Evolutionary conservation across 2,888 invertebrate genomes (phyloP), one percentile per base, ranked within the genome.

Genomic region (Eupithecia subfuscata): DNA sequence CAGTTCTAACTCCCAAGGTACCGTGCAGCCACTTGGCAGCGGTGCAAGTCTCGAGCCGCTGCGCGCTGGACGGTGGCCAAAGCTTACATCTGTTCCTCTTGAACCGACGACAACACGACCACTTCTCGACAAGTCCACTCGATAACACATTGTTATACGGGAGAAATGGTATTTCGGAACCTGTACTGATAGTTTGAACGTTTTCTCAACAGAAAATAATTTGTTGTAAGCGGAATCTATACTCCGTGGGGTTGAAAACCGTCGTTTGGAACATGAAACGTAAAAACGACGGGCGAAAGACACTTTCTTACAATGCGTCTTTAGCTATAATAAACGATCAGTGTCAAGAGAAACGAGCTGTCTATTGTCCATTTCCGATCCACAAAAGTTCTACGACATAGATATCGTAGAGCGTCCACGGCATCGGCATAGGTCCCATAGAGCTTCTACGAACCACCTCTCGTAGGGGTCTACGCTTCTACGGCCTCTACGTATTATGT

Each of bases 41-140:
- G 16, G 18, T 0, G 48, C 48, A 48, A n/a, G 48, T 48, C 48
- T 48, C 48, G 18, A n/a, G 48, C 48, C 14, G 8, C 18, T 40
- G 22, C 63, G 18, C 18, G 70, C 70, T 70, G 74, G 70, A 67
- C 60, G 22, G 0, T 9, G 2, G 74, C 74, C 74, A 74, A 70
- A n/a, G 30, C 65, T n/a, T 14, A 67, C 74, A 74, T 70, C 56
- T 74, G 74, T 56, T 8, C 43, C 34, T 67, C 30, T 70, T 34
- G 70, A 67, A 60, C 40, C 52, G 25, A 52, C 48, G 37, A 64
- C 60, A 22, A 8, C 16, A 40, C n/a, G 22, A 16, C 18, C n/a
- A 71, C 43, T n/a, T 37, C 18, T 40, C 18, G 7, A 48, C 14
- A 43, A 73, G 68, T 69, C 63, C 69, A 60, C n/a, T 63, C 45